Conservation (phyloP, 2,113 vertebrate species). For the Dinomys branickii region DNA sequence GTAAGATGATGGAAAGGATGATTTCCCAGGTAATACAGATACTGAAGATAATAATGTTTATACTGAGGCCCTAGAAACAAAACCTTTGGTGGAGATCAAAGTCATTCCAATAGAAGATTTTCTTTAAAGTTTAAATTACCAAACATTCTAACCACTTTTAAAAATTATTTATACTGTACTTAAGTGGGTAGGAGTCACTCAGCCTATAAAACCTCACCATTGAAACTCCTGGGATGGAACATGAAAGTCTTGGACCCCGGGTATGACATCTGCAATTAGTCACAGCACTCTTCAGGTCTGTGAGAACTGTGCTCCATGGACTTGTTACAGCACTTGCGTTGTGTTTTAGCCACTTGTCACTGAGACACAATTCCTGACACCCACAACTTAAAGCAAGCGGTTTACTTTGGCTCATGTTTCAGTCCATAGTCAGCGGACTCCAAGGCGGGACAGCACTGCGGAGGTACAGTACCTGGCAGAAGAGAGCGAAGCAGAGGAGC, state of each 20-base stretch:
- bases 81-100: neutral
- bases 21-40: neutral
- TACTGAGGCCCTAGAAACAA: neutral
- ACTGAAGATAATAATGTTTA: neutral
- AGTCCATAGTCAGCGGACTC: neutral
- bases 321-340: neutral
- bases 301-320: rapidly evolving
- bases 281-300: neutral
- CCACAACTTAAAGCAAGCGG: neutral
- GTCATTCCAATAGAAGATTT: neutral
- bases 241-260: neutral
- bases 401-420: neutral
- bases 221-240: neutral
- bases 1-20: neutral
- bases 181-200: neutral
- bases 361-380: neutral
- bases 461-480: neutral
- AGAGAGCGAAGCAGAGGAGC: neutral
- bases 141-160: constrained; percentile 8
- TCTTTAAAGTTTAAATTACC: neutral
- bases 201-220: neutral
- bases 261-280: neutral
- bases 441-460: neutral
- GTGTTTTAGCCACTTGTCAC: neutral
- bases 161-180: neutral